phyloP scores from a whole-genome alignment of 2,113 vertebrate genomes.

The Phyllopteryx taeniolatus region DNA sequence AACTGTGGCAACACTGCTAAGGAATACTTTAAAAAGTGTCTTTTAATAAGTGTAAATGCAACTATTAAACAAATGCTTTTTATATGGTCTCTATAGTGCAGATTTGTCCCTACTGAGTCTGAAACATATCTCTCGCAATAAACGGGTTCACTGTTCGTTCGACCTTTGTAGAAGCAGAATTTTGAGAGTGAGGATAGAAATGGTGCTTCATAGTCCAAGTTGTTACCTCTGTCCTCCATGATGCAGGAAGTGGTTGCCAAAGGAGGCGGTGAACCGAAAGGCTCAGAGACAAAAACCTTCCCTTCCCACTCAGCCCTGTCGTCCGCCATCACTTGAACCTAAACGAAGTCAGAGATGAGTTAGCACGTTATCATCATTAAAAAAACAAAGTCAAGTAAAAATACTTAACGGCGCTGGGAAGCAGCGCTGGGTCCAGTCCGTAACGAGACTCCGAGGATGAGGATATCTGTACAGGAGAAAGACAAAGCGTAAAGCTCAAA shows the following conservation, averaged over 20 bases:
- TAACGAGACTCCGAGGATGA: slow-evolving; percentile 68
- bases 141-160: no score
- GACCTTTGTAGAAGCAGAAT: no score
- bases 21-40: no score
- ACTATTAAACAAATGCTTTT: no score
- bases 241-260: slow-evolving; percentile 69
- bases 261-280: slow-evolving; percentile 66
- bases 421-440: slow-evolving; percentile 70
- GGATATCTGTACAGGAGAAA: not conserved
- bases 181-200: no score
- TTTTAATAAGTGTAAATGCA: no score
- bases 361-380: not conserved
- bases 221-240: slow-evolving; percentile 70
- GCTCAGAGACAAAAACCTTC: slow-evolving; percentile 67
- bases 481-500: not conserved
- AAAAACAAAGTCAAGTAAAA: not conserved
- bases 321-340: slow-evolving; percentile 72
- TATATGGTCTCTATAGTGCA: no score
- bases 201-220: no score
- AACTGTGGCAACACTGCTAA: no score
- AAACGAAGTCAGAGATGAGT: not conserved
- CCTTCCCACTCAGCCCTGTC: slow-evolving; percentile 70
- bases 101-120: no score
- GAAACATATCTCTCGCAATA: no score
- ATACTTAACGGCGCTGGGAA: slow-evolving; percentile 72